Evolutionary conservation across 2,113 vertebrate genomes (phyloP).

Genomic region (Trichechus manatus): DNA sequence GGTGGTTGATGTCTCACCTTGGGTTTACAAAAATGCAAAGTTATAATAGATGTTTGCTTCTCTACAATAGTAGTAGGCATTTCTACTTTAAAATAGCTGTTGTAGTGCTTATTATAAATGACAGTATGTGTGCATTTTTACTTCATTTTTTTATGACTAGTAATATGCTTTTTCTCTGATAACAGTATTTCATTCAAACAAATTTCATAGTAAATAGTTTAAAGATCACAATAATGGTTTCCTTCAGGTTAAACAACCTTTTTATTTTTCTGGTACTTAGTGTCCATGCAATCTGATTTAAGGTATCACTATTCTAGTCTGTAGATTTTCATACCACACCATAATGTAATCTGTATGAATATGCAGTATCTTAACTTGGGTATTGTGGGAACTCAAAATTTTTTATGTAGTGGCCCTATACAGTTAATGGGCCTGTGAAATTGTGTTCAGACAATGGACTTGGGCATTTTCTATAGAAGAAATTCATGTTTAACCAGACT

Average conservation of each 20-base stretch:
- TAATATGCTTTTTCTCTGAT: neutral
- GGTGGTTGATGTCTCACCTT: neutral
- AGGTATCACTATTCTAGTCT: neutral
- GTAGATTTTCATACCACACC: neutral
- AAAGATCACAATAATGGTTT: neutral
- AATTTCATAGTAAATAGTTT: neutral
- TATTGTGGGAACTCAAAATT: neutral
- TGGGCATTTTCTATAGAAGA: neutral
- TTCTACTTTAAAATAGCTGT: neutral
- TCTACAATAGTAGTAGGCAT: neutral
- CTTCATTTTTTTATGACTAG: neutral
- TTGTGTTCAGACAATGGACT: neutral
- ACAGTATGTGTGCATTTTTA: neutral
- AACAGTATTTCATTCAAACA: neutral
- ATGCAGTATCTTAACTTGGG: neutral
- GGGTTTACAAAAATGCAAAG: neutral
- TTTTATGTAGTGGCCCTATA: neutral
- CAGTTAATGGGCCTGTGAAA: neutral
- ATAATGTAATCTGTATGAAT: neutral
- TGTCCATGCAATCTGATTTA: neutral
- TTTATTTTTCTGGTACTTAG: neutral
- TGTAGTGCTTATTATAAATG: conserved; percentile 14
- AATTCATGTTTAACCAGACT: neutral
- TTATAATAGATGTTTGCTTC: neutral
- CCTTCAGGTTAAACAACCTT: neutral